Conservation (phyloP, 2,888 invertebrate species). For the Heliconius aoede region DNA sequence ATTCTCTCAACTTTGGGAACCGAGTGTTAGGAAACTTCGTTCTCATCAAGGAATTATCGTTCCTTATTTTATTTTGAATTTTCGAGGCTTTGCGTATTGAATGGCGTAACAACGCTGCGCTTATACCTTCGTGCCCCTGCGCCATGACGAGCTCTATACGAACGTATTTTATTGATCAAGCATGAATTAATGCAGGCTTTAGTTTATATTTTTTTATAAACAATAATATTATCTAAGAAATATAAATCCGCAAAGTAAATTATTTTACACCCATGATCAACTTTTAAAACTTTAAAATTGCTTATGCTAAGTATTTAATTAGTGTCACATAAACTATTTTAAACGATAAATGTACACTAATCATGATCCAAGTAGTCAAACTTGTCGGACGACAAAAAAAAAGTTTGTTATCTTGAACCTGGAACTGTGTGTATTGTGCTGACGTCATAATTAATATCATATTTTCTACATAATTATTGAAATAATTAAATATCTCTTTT, state of each 20-base stretch:
- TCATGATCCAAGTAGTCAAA: slow-evolving; percentile 37
- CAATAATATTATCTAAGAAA: not conserved
- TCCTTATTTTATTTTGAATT: too few species aligned
- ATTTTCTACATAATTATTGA: not conserved
- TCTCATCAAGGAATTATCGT: too few species aligned
- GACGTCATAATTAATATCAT: slow-evolving; percentile 39
- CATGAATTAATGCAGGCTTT: not conserved
- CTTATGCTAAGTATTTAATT: slow-evolving; percentile 11
- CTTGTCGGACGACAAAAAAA: slow-evolving; percentile 36
- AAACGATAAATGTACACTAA: slow-evolving; percentile 31
- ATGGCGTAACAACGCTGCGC: too few species aligned
- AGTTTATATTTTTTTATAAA: not conserved
- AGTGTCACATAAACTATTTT: slow-evolving; percentile 27
- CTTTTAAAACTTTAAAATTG: slow-evolving; percentile 7
- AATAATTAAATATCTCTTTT: not conserved
- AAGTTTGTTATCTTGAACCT: slow-evolving; percentile 45
- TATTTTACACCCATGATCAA: not conserved
- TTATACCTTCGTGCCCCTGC: too few species aligned
- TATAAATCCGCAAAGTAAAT: not conserved
- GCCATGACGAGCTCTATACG: too few species aligned
- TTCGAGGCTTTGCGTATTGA: too few species aligned
- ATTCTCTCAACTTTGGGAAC: too few species aligned
- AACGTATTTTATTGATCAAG: not conserved
- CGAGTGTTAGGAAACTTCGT: too few species aligned
- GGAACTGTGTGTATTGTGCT: slow-evolving; percentile 48